Evolutionary conservation across 2,797 vertebrate genomes (phyloP).

Genomic region (Lemur catta): DNA sequence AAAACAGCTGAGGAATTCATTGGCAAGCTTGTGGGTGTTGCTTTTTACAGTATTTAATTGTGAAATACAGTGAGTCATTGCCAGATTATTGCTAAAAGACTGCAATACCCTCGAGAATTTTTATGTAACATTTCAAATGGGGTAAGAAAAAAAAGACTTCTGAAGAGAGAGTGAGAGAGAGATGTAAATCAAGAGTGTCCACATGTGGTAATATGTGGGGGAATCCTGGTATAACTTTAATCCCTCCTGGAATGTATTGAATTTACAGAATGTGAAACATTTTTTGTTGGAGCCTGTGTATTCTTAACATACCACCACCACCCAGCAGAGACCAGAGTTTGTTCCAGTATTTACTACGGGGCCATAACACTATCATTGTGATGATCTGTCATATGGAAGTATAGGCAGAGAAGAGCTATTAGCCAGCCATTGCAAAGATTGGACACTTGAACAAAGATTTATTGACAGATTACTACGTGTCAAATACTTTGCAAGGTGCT

Average conservation of each 20-base stretch:
- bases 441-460: background rate
- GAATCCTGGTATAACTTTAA: background rate
- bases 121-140: constrained; percentile 30
- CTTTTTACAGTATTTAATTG: constrained; percentile 38
- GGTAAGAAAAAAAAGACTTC: background rate
- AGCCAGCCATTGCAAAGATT: background rate
- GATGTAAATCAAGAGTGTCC: background rate
- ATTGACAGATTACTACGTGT: background rate
- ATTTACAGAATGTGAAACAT: background rate
- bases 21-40: background rate
- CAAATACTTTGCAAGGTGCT: background rate
- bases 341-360: background rate
- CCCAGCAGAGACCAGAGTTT: background rate
- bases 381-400: background rate
- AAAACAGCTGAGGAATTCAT: constrained; percentile 47
- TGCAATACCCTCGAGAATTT: background rate
- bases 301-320: background rate
- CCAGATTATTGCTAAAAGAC: background rate
- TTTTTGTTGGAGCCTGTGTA: constrained; percentile 23
- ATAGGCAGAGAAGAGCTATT: background rate
- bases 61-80: constrained; percentile 37
- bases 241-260: background rate
- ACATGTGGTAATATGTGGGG: background rate
- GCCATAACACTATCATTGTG: background rate
- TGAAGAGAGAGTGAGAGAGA: background rate